These are phyloP conservation scores for Aricia agestis DNA, from an alignment of 1,140 invertebrate species.

Conservation along the genomic window DNA sequence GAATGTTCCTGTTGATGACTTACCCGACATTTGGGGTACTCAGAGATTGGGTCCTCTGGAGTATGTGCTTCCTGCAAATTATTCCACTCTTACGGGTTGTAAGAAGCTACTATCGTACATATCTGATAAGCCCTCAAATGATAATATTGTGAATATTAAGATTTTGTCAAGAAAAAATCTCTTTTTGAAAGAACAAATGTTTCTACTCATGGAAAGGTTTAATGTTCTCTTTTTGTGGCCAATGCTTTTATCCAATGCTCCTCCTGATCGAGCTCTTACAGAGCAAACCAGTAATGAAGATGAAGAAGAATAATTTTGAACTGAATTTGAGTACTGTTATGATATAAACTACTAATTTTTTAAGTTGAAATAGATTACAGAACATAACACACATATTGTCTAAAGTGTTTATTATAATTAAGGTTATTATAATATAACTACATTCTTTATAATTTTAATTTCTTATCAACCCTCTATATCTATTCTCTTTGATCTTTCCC, in stretches of 20 bases:
- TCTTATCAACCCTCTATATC: too few relatives aligned
- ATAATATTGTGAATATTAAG: conserved; percentile 34
- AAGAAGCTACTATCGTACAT: conserved; percentile 46
- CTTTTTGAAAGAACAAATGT: conserved; percentile 40
- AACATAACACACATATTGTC: too few relatives aligned
- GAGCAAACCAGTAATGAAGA: neutral
- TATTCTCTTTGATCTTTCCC: too few relatives aligned
- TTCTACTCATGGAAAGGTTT: conserved; percentile 49
- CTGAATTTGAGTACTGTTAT: too few relatives aligned
- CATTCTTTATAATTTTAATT: neutral
- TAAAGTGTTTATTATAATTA: too few relatives aligned
- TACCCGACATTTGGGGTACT: conserved; percentile 53
- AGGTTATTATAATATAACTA: too few relatives aligned
- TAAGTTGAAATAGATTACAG: too few relatives aligned
- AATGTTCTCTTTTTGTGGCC: conserved; percentile 58
- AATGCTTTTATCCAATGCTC: conserved; percentile 51
- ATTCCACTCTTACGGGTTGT: conserved; percentile 57
- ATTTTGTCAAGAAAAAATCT: conserved; percentile 38
- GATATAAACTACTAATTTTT: too few relatives aligned
- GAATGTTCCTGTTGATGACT: conserved; percentile 28
- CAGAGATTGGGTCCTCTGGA: conserved; percentile 30
- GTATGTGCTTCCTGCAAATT: conserved; percentile 58
- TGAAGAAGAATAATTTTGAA: neutral
- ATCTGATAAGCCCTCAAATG: conserved; percentile 20
- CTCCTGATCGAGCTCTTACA: conserved; percentile 18